phyloP scores from a whole-genome alignment of 1,140 invertebrate species.

The Pseudomyrmex pallidus region DNA sequence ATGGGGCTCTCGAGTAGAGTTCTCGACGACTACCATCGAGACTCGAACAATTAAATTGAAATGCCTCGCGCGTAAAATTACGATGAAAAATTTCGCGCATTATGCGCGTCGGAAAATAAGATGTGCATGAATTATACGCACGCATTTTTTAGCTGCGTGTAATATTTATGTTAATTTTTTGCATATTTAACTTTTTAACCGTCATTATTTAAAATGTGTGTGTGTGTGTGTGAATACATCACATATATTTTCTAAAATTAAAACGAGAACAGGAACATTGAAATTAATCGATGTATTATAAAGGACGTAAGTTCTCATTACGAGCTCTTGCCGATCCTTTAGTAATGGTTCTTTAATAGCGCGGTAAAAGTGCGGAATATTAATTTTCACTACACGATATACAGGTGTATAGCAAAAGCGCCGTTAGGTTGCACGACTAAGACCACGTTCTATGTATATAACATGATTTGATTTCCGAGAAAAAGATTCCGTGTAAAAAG shows the following conservation, averaged over 20 bases:
- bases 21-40: background rate
- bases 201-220: too few species aligned
- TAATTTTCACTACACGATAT: conserved; percentile 38
- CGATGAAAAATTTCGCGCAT: background rate
- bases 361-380: conserved; percentile 11
- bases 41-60: conserved; percentile 15
- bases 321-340: background rate
- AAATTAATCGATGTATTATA: conserved; percentile 8
- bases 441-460: conserved; percentile 18
- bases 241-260: background rate
- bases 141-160: background rate
- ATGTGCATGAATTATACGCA: too few species aligned
- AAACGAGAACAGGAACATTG: background rate
- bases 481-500: conserved; percentile 48
- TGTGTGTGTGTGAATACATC: too few species aligned
- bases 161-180: background rate
- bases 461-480: conserved; percentile 36
- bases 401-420: background rate
- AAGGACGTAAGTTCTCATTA: conserved; percentile 17
- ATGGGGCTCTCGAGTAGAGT: background rate
- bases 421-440: conserved; percentile 19
- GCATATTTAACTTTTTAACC: background rate
- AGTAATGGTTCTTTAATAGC: conserved; percentile 32
- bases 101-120: background rate
- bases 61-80: background rate